Conservation (phyloP, 1,140 invertebrate genomes). For the Pseudomyrmex dendroicus region DNA sequence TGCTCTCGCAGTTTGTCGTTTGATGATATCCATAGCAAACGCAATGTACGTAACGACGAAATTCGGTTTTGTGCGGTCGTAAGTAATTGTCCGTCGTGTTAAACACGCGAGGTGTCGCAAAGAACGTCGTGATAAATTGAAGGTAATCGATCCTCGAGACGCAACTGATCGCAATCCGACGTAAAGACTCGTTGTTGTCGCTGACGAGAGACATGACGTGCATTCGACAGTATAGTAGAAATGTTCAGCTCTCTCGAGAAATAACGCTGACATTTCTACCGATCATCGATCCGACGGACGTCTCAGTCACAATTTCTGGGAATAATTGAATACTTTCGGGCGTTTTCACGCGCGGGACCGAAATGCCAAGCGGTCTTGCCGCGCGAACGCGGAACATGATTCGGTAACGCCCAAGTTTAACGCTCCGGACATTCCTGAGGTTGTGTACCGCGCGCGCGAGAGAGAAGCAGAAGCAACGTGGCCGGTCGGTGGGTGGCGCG, state of each 20-base stretch:
- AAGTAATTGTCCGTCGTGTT: conserved; percentile 44
- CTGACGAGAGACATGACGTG: too few species aligned
- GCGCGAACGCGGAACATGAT: conserved; percentile 38
- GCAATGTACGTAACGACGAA: conserved; percentile 9
- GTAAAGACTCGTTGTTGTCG: neutral
- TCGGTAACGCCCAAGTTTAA: conserved; percentile 72
- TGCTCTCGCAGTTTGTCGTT: conserved; percentile 17
- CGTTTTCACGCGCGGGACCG: conserved; percentile 5
- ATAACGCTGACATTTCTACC: neutral
- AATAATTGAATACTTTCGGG: neutral
- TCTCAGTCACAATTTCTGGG: neutral
- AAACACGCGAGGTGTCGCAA: conserved; percentile 32
- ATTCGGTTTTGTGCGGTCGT: neutral
- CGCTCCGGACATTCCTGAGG: conserved; percentile 63
- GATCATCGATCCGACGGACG: neutral
- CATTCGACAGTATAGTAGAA: too few species aligned
- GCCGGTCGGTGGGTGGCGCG: conserved; percentile 62
- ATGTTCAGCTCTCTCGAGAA: neutral
- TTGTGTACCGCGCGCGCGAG: conserved; percentile 40
- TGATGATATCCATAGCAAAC: neutral
- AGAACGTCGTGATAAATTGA: conserved; percentile 34
- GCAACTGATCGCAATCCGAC: conserved; percentile 18
- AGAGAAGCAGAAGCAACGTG: conserved; percentile 21
- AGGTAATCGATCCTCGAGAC: neutral
- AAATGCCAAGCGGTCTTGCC: conserved; percentile 48